Evolutionary conservation across 2,113 vertebrate species (phyloP).

Genomic region (Rhabdornis inornatus): DNA sequence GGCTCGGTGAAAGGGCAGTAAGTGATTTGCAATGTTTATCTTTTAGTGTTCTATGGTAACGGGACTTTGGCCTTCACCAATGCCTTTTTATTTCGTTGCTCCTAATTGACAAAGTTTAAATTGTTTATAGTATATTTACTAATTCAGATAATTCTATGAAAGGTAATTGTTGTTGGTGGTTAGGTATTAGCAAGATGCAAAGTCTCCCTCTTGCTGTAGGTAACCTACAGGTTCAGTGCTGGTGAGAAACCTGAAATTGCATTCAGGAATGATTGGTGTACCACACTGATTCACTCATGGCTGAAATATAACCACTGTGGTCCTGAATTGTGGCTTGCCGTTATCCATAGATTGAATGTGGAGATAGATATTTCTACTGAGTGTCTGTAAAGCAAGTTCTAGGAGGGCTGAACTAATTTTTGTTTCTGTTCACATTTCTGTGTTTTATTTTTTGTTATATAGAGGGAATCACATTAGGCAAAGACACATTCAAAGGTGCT

Average conservation of each 20-base stretch:
- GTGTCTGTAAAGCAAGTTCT: background rate
- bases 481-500: conserved; percentile 82
- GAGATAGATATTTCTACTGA: background rate
- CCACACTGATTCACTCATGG: background rate
- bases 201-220: background rate
- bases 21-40: conserved; percentile 1
- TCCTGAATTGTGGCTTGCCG: background rate
- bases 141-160: background rate
- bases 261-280: background rate
- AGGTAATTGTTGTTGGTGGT: background rate
- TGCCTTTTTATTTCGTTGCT: background rate
- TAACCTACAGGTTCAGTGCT: background rate
- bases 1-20: background rate
- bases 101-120: background rate
- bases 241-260: background rate
- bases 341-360: background rate
- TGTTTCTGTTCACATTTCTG: background rate
- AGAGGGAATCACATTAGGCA: conserved; percentile 81
- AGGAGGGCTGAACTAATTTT: background rate
- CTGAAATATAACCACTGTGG: background rate
- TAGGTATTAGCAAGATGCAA: background rate
- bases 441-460: background rate
- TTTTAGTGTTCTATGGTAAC: background rate
- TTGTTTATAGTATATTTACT: background rate
- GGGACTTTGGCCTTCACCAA: background rate